These are phyloP conservation scores for Heliconius melpomene DNA, from an alignment of 1,140 invertebrate species.

Conservation along the genomic window DNA sequence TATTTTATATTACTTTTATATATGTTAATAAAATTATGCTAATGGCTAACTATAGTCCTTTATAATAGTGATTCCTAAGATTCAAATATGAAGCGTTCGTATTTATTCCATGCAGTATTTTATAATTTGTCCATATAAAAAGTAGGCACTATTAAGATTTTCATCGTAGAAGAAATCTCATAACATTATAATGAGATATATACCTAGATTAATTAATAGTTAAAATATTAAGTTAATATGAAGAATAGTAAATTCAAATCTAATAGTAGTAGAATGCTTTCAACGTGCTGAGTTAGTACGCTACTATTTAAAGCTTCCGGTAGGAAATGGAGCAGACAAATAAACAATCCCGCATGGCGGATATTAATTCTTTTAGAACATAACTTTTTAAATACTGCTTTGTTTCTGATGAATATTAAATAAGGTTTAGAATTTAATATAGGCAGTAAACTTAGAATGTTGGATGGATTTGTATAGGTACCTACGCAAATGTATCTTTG, in stretches of 20 bases:
- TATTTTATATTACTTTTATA: no score
- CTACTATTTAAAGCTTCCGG: not conserved
- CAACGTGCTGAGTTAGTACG: not conserved
- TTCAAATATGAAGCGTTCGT: no score
- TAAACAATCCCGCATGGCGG: constrained; percentile 1
- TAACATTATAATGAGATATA: no score
- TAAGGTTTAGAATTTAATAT: no score
- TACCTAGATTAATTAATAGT: not conserved
- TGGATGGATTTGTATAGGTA: no score
- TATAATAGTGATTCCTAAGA: no score
- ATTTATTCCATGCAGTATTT: no score
- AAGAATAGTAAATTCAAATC: not conserved
- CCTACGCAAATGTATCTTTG: no score
- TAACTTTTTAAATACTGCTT: not conserved
- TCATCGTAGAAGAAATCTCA: no score
- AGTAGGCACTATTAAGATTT: not conserved
- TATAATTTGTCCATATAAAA: not conserved
- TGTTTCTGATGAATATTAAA: not conserved
- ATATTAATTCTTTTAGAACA: not conserved
- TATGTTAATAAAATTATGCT: no score
- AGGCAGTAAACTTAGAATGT: no score
- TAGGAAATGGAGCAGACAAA: constrained; percentile 8
- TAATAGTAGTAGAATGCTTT: not conserved
- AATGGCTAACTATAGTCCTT: no score
- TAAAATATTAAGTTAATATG: not conserved